Percentiles rank a stretch among this genome's conserved stretches.
These are phyloP conservation scores for Leguminivora glycinivorella DNA, from an alignment of 1,140 invertebrate genomes.

Conservation along the genomic window DNA sequence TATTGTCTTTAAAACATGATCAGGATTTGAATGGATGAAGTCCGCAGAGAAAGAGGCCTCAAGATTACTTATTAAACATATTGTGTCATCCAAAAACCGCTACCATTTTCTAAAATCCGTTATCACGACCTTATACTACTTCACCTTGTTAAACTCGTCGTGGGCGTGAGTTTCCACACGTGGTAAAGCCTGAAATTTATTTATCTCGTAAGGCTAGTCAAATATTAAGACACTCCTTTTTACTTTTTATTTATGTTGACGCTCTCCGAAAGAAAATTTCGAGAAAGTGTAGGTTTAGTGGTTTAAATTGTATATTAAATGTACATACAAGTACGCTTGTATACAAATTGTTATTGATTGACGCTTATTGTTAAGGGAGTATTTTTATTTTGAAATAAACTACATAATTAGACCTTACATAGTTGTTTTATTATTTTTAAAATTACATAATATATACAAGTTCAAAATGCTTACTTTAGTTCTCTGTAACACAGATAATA, in stretches of 20 bases:
- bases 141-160: too few relatives aligned
- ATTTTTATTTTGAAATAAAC: constrained; percentile 13
- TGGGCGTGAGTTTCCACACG: too few relatives aligned
- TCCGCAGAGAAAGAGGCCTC: too few relatives aligned
- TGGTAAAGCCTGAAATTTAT: too few relatives aligned
- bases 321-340: not conserved
- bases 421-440: constrained; percentile 11
- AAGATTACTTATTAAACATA: too few relatives aligned
- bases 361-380: not conserved
- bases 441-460: constrained; percentile 19
- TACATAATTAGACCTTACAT: not conserved
- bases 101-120: too few relatives aligned
- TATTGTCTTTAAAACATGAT: too few relatives aligned
- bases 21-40: too few relatives aligned
- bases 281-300: not conserved
- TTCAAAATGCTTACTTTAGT: constrained; percentile 13
- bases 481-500: constrained; percentile 9
- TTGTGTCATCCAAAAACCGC: too few relatives aligned
- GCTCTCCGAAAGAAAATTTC: constrained; percentile 10
- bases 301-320: not conserved
- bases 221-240: too few relatives aligned
- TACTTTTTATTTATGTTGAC: not conserved
- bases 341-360: not conserved
- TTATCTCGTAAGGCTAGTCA: too few relatives aligned
- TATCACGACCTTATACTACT: too few relatives aligned